Evolutionary conservation across 1,140 invertebrate species (phyloP), one percentile per base, ranked within the genome.

Genomic region (Drosophila busckii): DNA sequence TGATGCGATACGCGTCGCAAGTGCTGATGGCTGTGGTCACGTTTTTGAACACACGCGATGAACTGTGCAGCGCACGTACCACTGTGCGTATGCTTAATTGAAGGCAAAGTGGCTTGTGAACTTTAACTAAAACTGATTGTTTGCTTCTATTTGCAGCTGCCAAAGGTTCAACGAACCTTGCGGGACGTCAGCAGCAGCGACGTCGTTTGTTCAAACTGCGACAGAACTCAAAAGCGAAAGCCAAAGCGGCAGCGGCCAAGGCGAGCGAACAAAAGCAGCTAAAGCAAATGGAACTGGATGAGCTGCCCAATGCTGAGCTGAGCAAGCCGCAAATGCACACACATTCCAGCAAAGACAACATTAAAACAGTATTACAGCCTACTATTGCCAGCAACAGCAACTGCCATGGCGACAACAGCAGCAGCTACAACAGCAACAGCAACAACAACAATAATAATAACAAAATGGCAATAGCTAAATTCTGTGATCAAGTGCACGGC

Each of bases 361-460:
- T 71, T 13, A 70, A 70, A 62, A 60, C 68, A 78, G 73, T 78
- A 78, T 78, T 78, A 78, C 73, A 78, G 38, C 73, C 71, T 3
- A 58, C 56, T 6, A 62, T 34, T 38, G 50, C 56, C 17, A 64
- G 67, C 35, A 54, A 22, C n/a, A 49, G 20, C n/a, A 32, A 6
- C 1, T 32, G 12, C 37, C 37, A 55, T 5, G 25, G 48, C 9
- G 34, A 44, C 16, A 62, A 56, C 16, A 38, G 29, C 31, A 41
- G 25, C 22, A 61, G 32, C 9, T 28, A 8, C 17, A 31, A 19
- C 20, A 41, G 8, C 23, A 26, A 17, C 17, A 15, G 13, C 20
- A 44, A 26, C 16, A 44, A n/a, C 22, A 9, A 12, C 13, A 25
- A 6, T 19, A 23, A 8, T 10, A 35, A 23, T 22, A 48, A 26